Evolutionary conservation across 2,797 vertebrate genomes (phyloP), one percentile per base, ranked within the genome.

Genomic region (Hypotaenidia okinawae): DNA sequence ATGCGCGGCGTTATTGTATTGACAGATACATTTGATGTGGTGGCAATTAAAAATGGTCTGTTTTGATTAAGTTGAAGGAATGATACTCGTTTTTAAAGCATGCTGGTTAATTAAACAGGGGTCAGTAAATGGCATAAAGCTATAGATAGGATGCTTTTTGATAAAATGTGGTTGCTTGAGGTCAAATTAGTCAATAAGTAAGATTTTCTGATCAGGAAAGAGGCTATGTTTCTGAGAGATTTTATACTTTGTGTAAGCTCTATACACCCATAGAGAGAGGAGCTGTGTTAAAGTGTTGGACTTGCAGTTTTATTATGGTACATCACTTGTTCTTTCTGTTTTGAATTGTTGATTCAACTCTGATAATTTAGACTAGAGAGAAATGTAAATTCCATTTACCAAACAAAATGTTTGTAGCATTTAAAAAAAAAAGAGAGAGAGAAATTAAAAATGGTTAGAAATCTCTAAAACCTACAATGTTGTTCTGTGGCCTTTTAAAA

Each of bases 71-170:
- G 82, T 74, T 96, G 83, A 91, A 87, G 93, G 75, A 81, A 66
- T 0, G 3, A 49, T 85, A 43, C 52, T 85, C 91, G 39, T 73
- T 96, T 96, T 95, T 85, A 89, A 97, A 96, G 64, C 52, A 87
- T 81, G 61, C 64, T 93, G 64, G 75, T 91, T 95, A 96, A 95
- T 97, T 94, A 96, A 98, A 90, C 74, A 90, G 76, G 64, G 91
- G 89, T 84, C 91, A 82, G 62, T 37, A 41, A 96, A 28, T 88
- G 90, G 79, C 67, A 92, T 43, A 72, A 90, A 95, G 81, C 32
- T 77, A 37, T 77, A 91, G 33, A 41, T 52, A 91, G 67, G 59
- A 68, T 94, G 83, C 37, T 55, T 94, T 74, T 45, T 82, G 74
- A 85, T 58, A 87, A 95, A 95, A 92, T 79, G 86, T 37, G 51